A percentile compares a stretch with the other conserved stretches of the same genome.
Conservation (phyloP, 1,140 invertebrate species). For the Lucilia sericata region DNA sequence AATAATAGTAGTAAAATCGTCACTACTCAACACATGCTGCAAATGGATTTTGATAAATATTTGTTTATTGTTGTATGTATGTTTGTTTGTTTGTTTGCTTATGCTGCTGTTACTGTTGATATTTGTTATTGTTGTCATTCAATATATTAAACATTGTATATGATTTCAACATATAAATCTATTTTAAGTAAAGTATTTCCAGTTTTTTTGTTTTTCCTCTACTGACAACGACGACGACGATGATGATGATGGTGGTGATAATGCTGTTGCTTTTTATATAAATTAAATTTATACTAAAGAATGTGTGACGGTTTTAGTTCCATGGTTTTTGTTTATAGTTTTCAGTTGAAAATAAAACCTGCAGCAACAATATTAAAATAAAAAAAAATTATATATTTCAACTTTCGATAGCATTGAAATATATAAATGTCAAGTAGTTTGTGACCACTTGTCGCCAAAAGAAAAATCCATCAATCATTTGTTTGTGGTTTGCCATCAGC, state of each 20-base stretch:
- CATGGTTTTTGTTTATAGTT: not conserved
- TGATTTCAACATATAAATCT: not conserved
- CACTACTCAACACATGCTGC: not conserved
- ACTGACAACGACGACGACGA: too few species aligned
- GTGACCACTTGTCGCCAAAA: slow-evolving; percentile 38
- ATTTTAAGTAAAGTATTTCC: not conserved
- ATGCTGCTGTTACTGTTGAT: not conserved
- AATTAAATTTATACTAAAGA: too few species aligned
- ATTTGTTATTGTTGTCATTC: not conserved
- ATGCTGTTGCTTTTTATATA: too few species aligned
- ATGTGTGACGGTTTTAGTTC: not conserved
- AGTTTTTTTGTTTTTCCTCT: not conserved
- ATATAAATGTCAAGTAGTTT: slow-evolving; percentile 36
- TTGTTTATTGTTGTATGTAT: not conserved
- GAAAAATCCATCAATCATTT: slow-evolving; percentile 34
- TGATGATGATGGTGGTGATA: too few species aligned
- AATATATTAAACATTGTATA: not conserved
- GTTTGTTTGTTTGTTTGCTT: not conserved
- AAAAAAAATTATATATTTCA: not conserved
- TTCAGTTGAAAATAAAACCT: not conserved
- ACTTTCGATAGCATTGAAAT: slow-evolving; percentile 23
- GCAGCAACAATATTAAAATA: not conserved
- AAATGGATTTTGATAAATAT: slow-evolving; percentile 17
- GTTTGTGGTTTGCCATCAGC: slow-evolving; percentile 19
- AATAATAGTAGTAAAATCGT: not conserved